Evolutionary conservation across 2,888 invertebrate genomes (phyloP).

Genomic region (Chrysomela aeneicollis): DNA sequence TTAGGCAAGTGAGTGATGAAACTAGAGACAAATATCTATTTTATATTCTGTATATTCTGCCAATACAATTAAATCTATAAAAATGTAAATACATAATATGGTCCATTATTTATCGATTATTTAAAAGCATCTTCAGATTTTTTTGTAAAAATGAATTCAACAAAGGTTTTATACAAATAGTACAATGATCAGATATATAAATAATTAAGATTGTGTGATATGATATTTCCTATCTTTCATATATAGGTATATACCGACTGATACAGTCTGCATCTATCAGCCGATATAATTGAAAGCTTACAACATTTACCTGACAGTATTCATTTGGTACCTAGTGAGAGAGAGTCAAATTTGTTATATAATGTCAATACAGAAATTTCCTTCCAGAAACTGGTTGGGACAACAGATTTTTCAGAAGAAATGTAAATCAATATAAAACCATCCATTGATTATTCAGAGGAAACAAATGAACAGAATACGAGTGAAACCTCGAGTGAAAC

Average conservation of each 20-base stretch:
- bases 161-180: neutral
- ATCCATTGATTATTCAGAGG: too few species aligned
- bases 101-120: too few species aligned
- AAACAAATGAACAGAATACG: too few species aligned
- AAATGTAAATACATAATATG: neutral
- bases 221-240: neutral
- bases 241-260: neutral
- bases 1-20: too few species aligned
- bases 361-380: neutral
- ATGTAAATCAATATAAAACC: too few species aligned
- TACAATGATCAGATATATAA: neutral
- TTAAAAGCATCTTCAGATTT: neutral
- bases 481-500: too few species aligned
- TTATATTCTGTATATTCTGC: neutral
- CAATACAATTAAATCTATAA: neutral
- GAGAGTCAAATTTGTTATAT: neutral
- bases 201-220: neutral
- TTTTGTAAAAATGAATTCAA: neutral
- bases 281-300: neutral
- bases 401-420: too few species aligned
- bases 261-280: neutral
- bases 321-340: neutral
- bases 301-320: neutral
- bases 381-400: neutral
- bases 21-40: neutral